Conservation (phyloP, 2,888 invertebrate species). For the Pyrocoelia pectoralis region DNA sequence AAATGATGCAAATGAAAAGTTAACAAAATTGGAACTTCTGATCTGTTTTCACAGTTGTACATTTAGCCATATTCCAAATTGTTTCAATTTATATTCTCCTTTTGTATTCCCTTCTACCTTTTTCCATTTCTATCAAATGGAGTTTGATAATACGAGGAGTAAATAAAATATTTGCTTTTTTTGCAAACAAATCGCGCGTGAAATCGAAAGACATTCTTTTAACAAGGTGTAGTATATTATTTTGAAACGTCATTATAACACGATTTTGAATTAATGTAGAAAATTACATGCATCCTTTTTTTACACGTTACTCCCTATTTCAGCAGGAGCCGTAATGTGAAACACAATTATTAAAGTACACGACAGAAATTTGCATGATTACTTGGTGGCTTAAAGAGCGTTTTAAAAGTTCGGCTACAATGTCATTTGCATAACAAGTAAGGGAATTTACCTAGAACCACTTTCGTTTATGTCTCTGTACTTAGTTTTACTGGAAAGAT, state of each 20-base stretch:
- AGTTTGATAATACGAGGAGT: too few species aligned
- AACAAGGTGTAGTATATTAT: neutral
- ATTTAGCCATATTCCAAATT: too few species aligned
- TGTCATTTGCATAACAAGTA: constrained; percentile 59
- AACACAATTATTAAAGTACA: constrained; percentile 44
- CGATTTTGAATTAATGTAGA: constrained; percentile 32
- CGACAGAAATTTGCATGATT: constrained; percentile 52
- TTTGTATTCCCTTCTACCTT: too few species aligned
- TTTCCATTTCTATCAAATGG: too few species aligned
- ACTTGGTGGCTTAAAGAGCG: constrained; percentile 55
- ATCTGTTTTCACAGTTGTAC: too few species aligned
- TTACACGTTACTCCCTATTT: constrained; percentile 34
- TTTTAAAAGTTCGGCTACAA: constrained; percentile 60
- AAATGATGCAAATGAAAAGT: too few species aligned
- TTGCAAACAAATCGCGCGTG: too few species aligned
- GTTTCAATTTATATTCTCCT: too few species aligned
- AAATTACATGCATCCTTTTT: constrained; percentile 28
- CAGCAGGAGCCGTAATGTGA: constrained; percentile 34
- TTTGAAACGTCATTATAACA: constrained; percentile 23
- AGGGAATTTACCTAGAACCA: constrained; percentile 50
- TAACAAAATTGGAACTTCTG: too few species aligned
- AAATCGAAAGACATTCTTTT: neutral
- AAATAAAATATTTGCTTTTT: too few species aligned
- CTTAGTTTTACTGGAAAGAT: constrained; percentile 51
- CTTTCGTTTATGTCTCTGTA: constrained; percentile 55